phyloP scores from a whole-genome alignment of 2,113 vertebrate species.

The Formicarius rufipectus region DNA sequence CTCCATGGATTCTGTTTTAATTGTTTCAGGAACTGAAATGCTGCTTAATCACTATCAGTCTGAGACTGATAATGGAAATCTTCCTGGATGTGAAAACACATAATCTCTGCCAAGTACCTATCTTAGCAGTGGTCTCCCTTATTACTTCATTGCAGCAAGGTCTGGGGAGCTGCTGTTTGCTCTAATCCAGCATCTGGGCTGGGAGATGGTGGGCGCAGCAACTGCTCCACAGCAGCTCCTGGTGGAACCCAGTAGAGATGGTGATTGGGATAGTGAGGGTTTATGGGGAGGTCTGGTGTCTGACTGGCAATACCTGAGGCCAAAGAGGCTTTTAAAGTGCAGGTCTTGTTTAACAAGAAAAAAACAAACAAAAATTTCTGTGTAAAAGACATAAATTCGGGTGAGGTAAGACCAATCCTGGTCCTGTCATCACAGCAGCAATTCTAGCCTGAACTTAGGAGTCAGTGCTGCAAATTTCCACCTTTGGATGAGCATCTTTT shows the following conservation, averaged over 20 bases:
- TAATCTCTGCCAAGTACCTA: not conserved
- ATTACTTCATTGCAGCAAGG: not conserved
- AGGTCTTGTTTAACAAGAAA: not conserved
- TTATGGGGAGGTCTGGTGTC: not conserved
- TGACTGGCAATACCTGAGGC: not conserved
- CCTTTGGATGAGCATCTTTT: not conserved
- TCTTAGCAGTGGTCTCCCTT: not conserved
- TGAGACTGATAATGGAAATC: not conserved
- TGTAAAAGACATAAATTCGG: accelerated
- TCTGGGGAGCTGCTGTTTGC: not conserved
- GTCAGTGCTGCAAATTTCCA: not conserved
- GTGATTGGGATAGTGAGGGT: not conserved
- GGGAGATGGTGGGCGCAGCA: not conserved
- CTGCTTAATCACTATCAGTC: not conserved
- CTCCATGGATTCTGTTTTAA: not conserved
- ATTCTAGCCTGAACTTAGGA: not conserved
- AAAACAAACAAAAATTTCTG: not conserved
- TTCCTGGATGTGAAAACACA: not conserved
- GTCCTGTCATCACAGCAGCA: not conserved
- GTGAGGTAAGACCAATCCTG: not conserved
- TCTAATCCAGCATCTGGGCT: not conserved
- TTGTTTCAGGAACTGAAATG: not conserved
- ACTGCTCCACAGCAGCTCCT: not conserved
- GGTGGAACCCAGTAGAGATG: not conserved
- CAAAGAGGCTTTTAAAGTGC: not conserved